phyloP scores from a whole-genome alignment of 2,888 invertebrate genomes.

The Zele albiditarsus region DNA sequence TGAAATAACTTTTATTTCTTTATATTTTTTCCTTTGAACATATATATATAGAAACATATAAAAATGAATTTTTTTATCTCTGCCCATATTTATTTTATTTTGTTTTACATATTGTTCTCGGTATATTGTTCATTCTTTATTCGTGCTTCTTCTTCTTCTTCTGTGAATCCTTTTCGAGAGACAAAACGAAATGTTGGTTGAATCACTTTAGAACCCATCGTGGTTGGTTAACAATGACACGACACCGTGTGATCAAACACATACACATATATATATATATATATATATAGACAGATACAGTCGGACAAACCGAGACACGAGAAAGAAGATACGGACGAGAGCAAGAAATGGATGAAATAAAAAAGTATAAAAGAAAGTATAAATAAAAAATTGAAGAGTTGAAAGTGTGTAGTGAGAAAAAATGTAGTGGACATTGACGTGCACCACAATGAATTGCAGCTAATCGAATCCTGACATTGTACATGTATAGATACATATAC shows the following conservation, averaged over 20 bases:
- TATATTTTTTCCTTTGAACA: no score
- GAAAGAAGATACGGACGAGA: background rate
- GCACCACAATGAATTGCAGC: conserved; percentile 21
- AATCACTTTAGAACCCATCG: conserved; percentile 45
- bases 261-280: conserved; percentile 9
- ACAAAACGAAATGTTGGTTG: conserved; percentile 7
- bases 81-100: background rate
- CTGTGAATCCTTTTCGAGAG: background rate
- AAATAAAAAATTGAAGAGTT: conserved; percentile 29
- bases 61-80: no score
- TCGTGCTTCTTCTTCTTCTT: background rate
- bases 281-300: background rate
- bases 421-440: conserved; percentile 16
- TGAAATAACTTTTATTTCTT: no score
- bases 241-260: conserved; percentile 26
- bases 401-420: conserved; percentile 22
- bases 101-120: background rate
- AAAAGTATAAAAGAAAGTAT: conserved; percentile 14
- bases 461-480: conserved; percentile 28
- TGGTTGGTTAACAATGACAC: conserved; percentile 48
- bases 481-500: conserved; percentile 17
- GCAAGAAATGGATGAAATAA: conserved; percentile 16
- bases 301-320: conserved; percentile 18
- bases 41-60: no score
- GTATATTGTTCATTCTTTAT: background rate